These are phyloP conservation scores for Caenorhabditis sp. DNA, from an alignment of 2,888 invertebrate species.

Conservation along the genomic window DNA sequence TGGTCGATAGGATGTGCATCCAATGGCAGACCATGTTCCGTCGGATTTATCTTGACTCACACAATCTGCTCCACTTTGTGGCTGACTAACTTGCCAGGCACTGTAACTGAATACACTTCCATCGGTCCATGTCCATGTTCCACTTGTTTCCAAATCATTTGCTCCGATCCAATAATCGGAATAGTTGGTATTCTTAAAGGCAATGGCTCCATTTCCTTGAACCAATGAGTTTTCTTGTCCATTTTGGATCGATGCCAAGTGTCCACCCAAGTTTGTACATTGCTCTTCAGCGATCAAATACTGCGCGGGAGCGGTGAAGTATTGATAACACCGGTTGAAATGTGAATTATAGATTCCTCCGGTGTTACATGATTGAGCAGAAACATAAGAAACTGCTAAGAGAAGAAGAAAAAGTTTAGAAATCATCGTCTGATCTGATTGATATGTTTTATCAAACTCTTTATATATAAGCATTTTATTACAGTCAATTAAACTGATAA, in stretches of 20 bases:
- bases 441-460: background rate
- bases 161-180: conserved; percentile 41
- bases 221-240: conserved; percentile 30
- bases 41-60: conserved; percentile 19
- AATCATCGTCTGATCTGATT: background rate
- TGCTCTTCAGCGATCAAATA: conserved; percentile 42
- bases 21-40: conserved; percentile 28
- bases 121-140: conserved; percentile 43
- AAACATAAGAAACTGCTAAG: too few relatives aligned
- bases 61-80: conserved; percentile 27
- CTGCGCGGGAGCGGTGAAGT: conserved; percentile 37
- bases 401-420: too few relatives aligned
- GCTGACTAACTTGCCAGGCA: conserved; percentile 25
- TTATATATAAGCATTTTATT: background rate
- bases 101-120: conserved; percentile 15
- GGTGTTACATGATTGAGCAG: conserved; percentile 37
- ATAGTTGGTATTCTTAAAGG: conserved; percentile 32
- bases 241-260: conserved; percentile 34
- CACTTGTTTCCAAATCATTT: conserved; percentile 32
- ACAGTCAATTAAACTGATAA: background rate
- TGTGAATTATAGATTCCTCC: conserved; percentile 33
- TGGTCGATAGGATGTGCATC: conserved; percentile 28
- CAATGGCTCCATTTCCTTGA: conserved; percentile 17
- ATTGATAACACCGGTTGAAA: conserved; percentile 43
- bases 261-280: conserved; percentile 28